A percentile compares a stretch with the other conserved stretches of the same genome.
Evolutionary conservation across 37 sponge, comb jelly and placozoan genomes (phyloP).

Genomic region (Theonella swinhoei): DNA sequence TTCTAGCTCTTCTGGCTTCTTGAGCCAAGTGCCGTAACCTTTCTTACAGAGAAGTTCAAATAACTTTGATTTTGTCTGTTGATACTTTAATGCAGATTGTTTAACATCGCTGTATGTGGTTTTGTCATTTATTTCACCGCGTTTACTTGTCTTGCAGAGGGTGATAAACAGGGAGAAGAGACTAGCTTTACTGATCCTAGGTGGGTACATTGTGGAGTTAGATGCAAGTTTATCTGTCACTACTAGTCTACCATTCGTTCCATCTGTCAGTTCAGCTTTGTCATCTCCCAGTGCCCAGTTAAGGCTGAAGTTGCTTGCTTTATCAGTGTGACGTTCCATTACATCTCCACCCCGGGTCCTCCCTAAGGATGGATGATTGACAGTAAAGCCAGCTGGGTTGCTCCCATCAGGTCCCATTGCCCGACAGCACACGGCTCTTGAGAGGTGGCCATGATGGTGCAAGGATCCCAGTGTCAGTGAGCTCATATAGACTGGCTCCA

Average conservation of each 20-base stretch:
- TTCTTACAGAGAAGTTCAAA: conserved; percentile 30
- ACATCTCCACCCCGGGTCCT: conserved; percentile 80
- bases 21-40: conserved; percentile 88
- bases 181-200: conserved; percentile 51
- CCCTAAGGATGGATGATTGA: conserved; percentile 85
- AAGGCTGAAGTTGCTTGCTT: conserved; percentile 82
- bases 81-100: conserved; percentile 49
- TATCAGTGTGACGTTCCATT: conserved; percentile 85
- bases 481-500: conserved; percentile 86
- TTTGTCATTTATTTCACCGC: conserved; percentile 8
- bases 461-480: conserved; percentile 92
- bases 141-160: conserved; percentile 22
- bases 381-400: conserved; percentile 42
- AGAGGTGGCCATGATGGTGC: conserved; percentile 94
- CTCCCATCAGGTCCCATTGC: conserved; percentile 38
- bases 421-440: conserved; percentile 95
- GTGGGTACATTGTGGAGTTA: not conserved
- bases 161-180: conserved; percentile 52
- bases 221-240: no score
- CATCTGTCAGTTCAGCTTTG: conserved; percentile 73
- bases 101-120: conserved; percentile 65
- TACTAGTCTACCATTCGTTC: conserved; percentile 65
- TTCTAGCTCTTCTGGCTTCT: conserved; percentile 76
- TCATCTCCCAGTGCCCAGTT: conserved; percentile 91
- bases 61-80: conserved; percentile 64